These are phyloP conservation scores for Lochmaea crataegi DNA, from an alignment of 2,888 invertebrate genomes.

Conservation along the genomic window DNA sequence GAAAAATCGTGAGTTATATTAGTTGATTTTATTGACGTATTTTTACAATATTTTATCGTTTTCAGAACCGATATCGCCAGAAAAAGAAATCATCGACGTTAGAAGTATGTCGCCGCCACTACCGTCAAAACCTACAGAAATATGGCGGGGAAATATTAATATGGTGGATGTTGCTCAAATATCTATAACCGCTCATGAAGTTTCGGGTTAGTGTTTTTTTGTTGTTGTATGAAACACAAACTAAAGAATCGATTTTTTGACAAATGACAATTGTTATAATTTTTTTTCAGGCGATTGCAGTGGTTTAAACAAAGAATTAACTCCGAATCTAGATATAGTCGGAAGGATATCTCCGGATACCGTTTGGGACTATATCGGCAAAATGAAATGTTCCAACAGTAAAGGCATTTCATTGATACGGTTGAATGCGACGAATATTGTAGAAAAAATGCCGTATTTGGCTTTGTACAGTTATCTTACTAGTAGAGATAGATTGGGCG, in stretches of 20 bases:
- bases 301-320: slow-evolving; percentile 79
- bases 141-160: slow-evolving; percentile 86
- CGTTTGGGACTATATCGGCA: slow-evolving; percentile 93
- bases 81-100: slow-evolving; percentile 49
- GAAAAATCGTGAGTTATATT: slow-evolving; percentile 33
- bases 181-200: slow-evolving; percentile 83
- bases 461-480: slow-evolving; percentile 90
- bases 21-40: background rate
- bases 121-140: slow-evolving; percentile 54
- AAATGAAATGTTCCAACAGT: slow-evolving; percentile 87
- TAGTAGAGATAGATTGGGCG: slow-evolving; percentile 84
- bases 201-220: slow-evolving; percentile 63
- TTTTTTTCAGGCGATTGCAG: slow-evolving; percentile 71
- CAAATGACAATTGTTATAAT: slow-evolving; percentile 1
- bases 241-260: no score
- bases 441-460: slow-evolving; percentile 86
- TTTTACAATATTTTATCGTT: background rate
- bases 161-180: slow-evolving; percentile 94
- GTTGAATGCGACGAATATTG: slow-evolving; percentile 82
- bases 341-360: slow-evolving; percentile 92
- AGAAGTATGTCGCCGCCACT: slow-evolving; percentile 52
- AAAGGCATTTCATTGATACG: slow-evolving; percentile 89
- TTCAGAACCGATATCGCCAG: slow-evolving; percentile 37
- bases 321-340: slow-evolving; percentile 84
- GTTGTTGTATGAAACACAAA: slow-evolving; percentile 4